Evolutionary conservation across 2,797 vertebrate species (phyloP).

Genomic region (Taeniopygia guttata): DNA sequence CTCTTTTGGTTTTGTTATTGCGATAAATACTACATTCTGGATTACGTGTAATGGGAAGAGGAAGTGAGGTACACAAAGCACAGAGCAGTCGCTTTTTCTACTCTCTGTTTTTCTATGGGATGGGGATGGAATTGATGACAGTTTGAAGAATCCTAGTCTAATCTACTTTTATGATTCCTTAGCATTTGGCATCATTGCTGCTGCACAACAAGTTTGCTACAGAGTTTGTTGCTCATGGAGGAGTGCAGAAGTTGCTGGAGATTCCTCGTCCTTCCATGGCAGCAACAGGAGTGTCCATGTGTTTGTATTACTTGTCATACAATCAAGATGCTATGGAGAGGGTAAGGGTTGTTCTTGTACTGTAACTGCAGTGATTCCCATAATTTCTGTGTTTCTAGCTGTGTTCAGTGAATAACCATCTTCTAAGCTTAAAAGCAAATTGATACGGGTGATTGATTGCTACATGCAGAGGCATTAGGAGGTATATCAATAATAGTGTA

Average conservation of each 20-base stretch:
- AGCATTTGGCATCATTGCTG: conserved; percentile 95
- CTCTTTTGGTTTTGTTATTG: background rate
- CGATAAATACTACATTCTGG: background rate
- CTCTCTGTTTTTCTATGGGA: accelerated
- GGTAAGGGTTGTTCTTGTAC: conserved; percentile 72
- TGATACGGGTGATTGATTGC: background rate
- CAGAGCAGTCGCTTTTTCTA: background rate
- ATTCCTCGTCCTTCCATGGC: conserved; percentile 98
- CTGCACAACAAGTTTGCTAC: conserved; percentile 99
- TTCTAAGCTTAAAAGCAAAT: background rate
- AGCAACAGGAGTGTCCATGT: conserved; percentile 98
- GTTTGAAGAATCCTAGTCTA: background rate
- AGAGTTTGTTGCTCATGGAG: conserved; percentile 97
- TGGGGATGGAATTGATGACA: background rate
- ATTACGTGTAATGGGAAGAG: background rate
- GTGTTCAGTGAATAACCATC: background rate
- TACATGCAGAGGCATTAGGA: background rate
- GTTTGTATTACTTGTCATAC: conserved; percentile 97
- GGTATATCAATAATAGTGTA: background rate
- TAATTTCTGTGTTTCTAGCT: background rate
- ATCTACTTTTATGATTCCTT: conserved; percentile 26
- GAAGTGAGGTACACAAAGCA: background rate
- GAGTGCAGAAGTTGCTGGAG: conserved; percentile 95
- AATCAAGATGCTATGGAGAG: conserved; percentile 99
- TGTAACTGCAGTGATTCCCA: background rate